Base-by-base conservation (phyloP, 2,113 vertebrate species). In the Tupaia tana region DNA sequence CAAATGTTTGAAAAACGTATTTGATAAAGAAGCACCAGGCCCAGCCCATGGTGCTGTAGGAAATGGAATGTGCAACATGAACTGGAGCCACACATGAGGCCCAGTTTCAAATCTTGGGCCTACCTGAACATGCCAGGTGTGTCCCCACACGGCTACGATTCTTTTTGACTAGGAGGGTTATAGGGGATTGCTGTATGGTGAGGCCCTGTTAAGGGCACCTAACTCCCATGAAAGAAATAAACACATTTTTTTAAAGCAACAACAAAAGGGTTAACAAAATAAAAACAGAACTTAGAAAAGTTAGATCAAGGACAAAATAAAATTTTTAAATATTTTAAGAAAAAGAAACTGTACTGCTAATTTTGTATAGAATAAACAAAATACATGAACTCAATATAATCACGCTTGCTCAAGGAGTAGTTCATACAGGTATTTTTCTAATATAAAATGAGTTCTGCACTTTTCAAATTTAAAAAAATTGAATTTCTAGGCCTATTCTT, bases 321-420 rank as follows among this genome's bases (percentile, higher is more conserved):
- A 78, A 25, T 73, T 27, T 67, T 25, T 1, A 91, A 85, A 74
- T n/a, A 92, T 63, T 90, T 86, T 82, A 78, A 7, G 34, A 85
- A 63, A 87, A 82, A 10, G 15, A 71, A 16, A 73, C 24, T 88
- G 6, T 83, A 31, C 27, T 91, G 25, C 25, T 58, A 63, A 18
- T 93, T 95, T 92, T 95, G 71, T 74, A 70, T 75, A 83, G 59
- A 92, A 25, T 86, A 89, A 16, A 27, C 2, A 88, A 52, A 9
- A 61, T 34, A 71, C 81, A 91, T 16, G 7, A 83, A 96, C 8
- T 86, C 81, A 69, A 52, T 63, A 20, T 27, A 92, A n/a, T 31
- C 52, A 83, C 1, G 64, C 4, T 54, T 85, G 90, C 88, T 31
- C 19, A 85, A 91, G 78, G 0, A 90, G 43, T 34, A 91, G 11